Base-by-base conservation (phyloP, 2,888 invertebrate genomes). In the Synergus gifuensis region DNA sequence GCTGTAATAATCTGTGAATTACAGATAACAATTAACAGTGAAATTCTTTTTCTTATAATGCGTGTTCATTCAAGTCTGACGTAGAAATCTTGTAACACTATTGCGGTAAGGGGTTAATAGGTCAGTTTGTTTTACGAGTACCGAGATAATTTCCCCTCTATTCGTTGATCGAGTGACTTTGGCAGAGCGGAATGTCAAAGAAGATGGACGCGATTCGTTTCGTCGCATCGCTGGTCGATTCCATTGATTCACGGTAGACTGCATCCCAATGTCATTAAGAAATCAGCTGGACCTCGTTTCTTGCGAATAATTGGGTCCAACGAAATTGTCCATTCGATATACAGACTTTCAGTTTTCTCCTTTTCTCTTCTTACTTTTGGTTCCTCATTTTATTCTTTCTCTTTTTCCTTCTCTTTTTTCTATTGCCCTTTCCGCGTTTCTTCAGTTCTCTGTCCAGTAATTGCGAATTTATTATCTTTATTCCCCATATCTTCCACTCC, bases 221-320 rank as follows among this genome's bases (percentile, higher is more conserved):
- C 81, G 80, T 83, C 79, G 82, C 58, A 60, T 83, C 79, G 82
- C 40, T 22, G 78, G 49, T 78, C 78, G 78, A 79, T 79, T 82
- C 80, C 82, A 84, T 80, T 81, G 78, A 79, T 81, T 82, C 78
- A 83, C 81, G 82, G 83, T 81, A 84, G 80, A 83, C 81, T 81
- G 82, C 79, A 79, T 83, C 79, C 77, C 80, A 78, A 78, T 81
- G 81, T 81, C 81, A 80, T 79, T 78, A 82, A 79, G 79, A 78
- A 83, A 84, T 84, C 84, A 81, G 79, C 81, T 78, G 79, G 80
- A 80, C 83, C 81, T 82, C 79, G 64, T 83, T 84, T 81, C 80
- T 80, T 46, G 63, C 77, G 40, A 82, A 83, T 83, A 83, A 85
- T 82, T 78, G 79, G 82, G 79, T 80, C 79, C 80, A 63, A 80